These are phyloP conservation scores for Ispidina lecontei DNA, from an alignment of 2,797 vertebrate genomes.

Conservation along the genomic window DNA sequence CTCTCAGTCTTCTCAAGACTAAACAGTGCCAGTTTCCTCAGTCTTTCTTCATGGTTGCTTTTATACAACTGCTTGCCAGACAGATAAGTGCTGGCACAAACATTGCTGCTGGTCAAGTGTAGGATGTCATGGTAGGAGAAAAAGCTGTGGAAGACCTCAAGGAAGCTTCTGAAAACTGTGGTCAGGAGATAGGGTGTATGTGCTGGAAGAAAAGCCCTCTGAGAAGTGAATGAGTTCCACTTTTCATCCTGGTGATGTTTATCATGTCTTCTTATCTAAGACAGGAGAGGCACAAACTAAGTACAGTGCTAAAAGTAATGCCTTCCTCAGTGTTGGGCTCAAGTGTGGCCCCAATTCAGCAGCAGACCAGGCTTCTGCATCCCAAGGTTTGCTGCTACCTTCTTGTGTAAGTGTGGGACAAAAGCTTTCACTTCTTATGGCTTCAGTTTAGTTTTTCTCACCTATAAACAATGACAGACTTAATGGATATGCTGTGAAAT, in stretches of 20 bases:
- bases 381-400: background rate
- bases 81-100: background rate
- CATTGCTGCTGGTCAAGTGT: background rate
- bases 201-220: background rate
- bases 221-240: background rate
- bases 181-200: background rate
- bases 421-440: background rate
- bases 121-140: background rate
- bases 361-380: background rate
- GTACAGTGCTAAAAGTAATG: background rate
- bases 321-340: background rate
- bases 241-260: background rate
- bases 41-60: background rate
- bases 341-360: background rate
- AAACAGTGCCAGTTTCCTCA: too few relatives aligned
- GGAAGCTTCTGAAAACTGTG: background rate
- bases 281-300: background rate
- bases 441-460: background rate
- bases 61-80: background rate
- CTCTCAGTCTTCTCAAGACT: too few relatives aligned
- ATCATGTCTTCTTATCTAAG: background rate
- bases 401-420: background rate
- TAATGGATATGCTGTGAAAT: background rate
- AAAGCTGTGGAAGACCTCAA: background rate
- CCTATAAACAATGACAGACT: background rate